Evolutionary conservation across 1,140 invertebrate genomes (phyloP).

Genomic region (Drosophila burlai): DNA sequence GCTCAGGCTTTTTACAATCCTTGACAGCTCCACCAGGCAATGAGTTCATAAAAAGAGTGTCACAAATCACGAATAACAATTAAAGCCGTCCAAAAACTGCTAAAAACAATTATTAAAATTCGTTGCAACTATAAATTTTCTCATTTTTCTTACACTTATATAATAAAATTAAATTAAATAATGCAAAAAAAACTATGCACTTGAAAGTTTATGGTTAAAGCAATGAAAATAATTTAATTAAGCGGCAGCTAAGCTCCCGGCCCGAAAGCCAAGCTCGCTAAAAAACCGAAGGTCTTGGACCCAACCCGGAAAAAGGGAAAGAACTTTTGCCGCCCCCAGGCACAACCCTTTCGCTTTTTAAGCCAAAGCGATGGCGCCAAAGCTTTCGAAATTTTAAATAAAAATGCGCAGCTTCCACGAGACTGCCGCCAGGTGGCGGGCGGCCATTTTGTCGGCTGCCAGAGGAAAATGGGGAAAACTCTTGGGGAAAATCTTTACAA

Average conservation of each 20-base stretch:
- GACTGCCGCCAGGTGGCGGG: constrained; percentile 57
- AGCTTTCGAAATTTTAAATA: constrained; percentile 82
- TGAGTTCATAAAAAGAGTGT: not conserved
- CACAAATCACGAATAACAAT: not conserved
- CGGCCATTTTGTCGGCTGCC: not conserved
- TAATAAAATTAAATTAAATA: not conserved
- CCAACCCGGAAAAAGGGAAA: constrained; percentile 12
- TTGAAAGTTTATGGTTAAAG: not conserved
- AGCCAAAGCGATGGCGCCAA: constrained; percentile 73
- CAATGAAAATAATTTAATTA: not conserved
- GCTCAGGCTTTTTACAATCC: not conserved
- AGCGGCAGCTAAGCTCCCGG: not conserved
- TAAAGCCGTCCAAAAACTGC: not conserved
- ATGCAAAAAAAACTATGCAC: not conserved
- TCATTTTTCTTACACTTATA: not conserved
- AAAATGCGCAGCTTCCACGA: constrained; percentile 57
- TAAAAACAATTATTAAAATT: not conserved
- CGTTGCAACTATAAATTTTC: too few species aligned
- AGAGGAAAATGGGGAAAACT: constrained; percentile 5
- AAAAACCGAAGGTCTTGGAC: constrained; percentile 12
- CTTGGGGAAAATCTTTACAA: not conserved
- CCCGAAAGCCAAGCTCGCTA: constrained; percentile 8
- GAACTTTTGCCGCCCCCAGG: constrained; percentile 39
- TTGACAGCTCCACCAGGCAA: not conserved
- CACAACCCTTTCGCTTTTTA: constrained; percentile 81